These are phyloP conservation scores for Pseudomugil gertrudae DNA, from an alignment of 2,797 vertebrate genomes.

Conservation along the genomic window DNA sequence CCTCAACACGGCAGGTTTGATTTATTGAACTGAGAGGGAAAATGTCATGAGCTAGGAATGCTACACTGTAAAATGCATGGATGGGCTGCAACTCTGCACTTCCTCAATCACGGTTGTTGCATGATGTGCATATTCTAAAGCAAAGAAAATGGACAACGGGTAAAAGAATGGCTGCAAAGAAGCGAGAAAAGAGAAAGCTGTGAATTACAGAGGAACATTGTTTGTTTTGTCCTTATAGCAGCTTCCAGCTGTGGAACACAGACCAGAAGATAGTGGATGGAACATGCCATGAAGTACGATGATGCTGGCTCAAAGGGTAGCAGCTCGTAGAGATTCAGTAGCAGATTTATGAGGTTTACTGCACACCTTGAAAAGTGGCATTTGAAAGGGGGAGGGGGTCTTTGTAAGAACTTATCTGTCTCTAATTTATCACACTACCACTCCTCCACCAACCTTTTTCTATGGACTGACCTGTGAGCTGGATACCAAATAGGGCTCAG, in stretches of 20 bases:
- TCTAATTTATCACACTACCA: conserved; percentile 79
- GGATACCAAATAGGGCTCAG: conserved; percentile 48
- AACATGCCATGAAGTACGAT: conserved; percentile 28
- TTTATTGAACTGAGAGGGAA: conserved; percentile 73
- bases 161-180: conserved; percentile 29
- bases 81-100: conserved; percentile 22
- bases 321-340: conserved; percentile 22
- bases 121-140: conserved; percentile 30
- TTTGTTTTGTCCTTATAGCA: conserved; percentile 35
- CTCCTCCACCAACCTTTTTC: conserved; percentile 46
- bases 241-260: conserved; percentile 13
- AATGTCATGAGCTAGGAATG: conserved; percentile 61
- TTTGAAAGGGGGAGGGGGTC: conserved; percentile 38
- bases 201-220: conserved; percentile 15
- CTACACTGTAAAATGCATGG: conserved; percentile 61
- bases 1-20: conserved; percentile 64
- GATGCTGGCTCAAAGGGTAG: conserved; percentile 22
- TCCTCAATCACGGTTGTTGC: conserved; percentile 56
- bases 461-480: conserved; percentile 49
- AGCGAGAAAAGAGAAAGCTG: neutral
- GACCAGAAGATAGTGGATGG: conserved; percentile 34
- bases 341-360: conserved; percentile 80
- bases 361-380: conserved; percentile 53
- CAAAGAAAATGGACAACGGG: conserved; percentile 20
- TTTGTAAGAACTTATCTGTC: conserved; percentile 77